phyloP scores from a whole-genome alignment of 2,797 vertebrate species.

The Pantherophis alleghaniensis region DNA sequence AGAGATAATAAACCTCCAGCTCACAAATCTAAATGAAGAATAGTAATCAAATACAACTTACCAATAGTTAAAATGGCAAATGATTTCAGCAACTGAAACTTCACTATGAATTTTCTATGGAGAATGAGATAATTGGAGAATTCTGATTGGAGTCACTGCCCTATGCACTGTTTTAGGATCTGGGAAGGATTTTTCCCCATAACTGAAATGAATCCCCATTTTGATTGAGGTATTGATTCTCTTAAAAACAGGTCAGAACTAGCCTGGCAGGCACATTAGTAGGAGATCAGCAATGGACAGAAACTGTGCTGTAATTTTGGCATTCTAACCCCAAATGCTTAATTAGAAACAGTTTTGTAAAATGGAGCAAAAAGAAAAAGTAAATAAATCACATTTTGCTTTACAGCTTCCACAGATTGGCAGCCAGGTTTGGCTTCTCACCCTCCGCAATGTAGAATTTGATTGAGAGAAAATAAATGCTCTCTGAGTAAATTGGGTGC shows the following conservation, averaged over 20 bases:
- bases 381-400: conserved; percentile 31
- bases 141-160: not conserved
- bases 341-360: conserved; percentile 58
- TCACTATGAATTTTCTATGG: not conserved
- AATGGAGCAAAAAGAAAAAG: conserved; percentile 25
- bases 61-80: not conserved
- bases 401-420: conserved; percentile 20
- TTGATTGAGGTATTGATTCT: conserved; percentile 32
- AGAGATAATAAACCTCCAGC: not conserved
- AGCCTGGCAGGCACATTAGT: conserved; percentile 26
- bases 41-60: not conserved
- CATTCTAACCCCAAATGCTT: conserved; percentile 63
- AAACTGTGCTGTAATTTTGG: conserved; percentile 51
- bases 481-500: not conserved
- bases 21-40: not conserved
- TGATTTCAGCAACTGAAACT: not conserved
- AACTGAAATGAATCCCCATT: conserved; percentile 8
- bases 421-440: conserved; percentile 6
- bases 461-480: not conserved
- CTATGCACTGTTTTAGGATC: not conserved
- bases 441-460: fast-evolving
- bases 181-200: not conserved
- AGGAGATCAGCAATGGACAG: conserved; percentile 26
- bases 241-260: conserved; percentile 45
- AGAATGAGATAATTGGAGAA: not conserved